phyloP scores from a whole-genome alignment of 2,113 vertebrate genomes.

The Rhinoderma darwinii region DNA sequence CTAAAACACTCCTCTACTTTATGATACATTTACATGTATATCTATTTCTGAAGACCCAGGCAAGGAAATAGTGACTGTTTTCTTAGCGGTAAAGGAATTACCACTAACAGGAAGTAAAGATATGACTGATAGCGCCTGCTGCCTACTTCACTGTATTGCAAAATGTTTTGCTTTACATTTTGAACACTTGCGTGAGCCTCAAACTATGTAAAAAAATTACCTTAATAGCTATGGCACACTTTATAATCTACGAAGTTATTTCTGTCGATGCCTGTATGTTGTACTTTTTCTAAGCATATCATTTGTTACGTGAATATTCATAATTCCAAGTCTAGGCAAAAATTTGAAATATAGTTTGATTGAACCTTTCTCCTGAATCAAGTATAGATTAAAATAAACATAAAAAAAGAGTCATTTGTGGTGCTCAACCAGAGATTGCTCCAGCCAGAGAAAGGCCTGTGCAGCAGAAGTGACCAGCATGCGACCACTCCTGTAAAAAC shows the following conservation, averaged over 20 bases:
- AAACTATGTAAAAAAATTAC: background rate
- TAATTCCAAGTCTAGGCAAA: too few relatives aligned
- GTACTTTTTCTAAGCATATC: background rate
- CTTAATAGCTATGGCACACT: background rate
- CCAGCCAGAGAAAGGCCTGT: too few relatives aligned
- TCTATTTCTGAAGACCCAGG: constrained; percentile 32
- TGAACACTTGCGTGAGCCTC: background rate
- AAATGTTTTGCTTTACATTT: background rate
- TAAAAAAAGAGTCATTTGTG: too few relatives aligned
- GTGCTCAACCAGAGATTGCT: too few relatives aligned
- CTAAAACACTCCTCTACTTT: background rate
- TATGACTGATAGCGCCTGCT: constrained; percentile 31
- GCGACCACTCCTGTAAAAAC: too few relatives aligned
- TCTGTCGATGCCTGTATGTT: background rate
- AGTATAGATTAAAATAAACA: too few relatives aligned
- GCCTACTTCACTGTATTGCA: constrained; percentile 4
- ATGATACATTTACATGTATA: constrained; percentile 11
- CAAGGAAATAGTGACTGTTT: constrained; percentile 44
- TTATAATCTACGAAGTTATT: background rate
- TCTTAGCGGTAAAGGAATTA: constrained; percentile 26
- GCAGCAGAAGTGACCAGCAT: too few relatives aligned
- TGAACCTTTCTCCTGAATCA: too few relatives aligned
- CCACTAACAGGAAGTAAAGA: constrained; percentile 53
- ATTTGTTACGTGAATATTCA: background rate
- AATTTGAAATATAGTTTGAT: too few relatives aligned